Percentiles rank a stretch among this genome's conserved stretches.
These are phyloP conservation scores for Tenualosa ilisha DNA, from an alignment of 2,797 vertebrate genomes.

Conservation along the genomic window DNA sequence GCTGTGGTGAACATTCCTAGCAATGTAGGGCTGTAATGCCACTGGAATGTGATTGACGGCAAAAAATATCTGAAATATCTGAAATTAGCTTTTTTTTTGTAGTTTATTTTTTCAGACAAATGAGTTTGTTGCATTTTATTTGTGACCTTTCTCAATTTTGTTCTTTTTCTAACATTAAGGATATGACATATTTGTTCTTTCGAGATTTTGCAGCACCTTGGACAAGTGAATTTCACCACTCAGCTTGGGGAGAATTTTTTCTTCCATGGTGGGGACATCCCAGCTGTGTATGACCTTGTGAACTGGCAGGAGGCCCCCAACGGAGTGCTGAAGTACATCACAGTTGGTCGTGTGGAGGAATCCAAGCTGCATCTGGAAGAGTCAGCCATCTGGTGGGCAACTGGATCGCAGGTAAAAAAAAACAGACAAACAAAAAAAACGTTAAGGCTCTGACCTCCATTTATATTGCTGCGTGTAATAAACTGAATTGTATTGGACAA, in stretches of 20 bases:
- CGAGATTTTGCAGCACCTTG: constrained; percentile 68
- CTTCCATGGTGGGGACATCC: constrained; percentile 67
- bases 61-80: too few species aligned
- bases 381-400: constrained; percentile 70
- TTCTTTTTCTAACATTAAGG: too few species aligned
- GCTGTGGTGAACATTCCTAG: too few species aligned
- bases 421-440: too few species aligned
- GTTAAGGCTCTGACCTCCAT: not conserved
- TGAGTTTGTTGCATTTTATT: too few species aligned
- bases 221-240: constrained; percentile 68
- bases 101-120: too few species aligned
- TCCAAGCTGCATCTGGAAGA: constrained; percentile 66
- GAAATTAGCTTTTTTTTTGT: too few species aligned
- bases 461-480: not conserved
- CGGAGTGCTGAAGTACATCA: constrained; percentile 56
- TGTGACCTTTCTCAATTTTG: too few species aligned
- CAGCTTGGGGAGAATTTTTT: constrained; percentile 68
- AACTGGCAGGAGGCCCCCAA: constrained; percentile 70
- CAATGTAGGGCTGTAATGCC: too few species aligned
- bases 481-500: not conserved
- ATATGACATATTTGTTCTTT: not conserved
- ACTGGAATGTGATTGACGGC: too few species aligned
- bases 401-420: not conserved
- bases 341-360: constrained; percentile 68
- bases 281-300: constrained; percentile 74